Percentiles rank a stretch among this genome's conserved stretches.
Evolutionary conservation across 1,140 invertebrate genomes (phyloP).

Genomic region (Calycopis cecrops): DNA sequence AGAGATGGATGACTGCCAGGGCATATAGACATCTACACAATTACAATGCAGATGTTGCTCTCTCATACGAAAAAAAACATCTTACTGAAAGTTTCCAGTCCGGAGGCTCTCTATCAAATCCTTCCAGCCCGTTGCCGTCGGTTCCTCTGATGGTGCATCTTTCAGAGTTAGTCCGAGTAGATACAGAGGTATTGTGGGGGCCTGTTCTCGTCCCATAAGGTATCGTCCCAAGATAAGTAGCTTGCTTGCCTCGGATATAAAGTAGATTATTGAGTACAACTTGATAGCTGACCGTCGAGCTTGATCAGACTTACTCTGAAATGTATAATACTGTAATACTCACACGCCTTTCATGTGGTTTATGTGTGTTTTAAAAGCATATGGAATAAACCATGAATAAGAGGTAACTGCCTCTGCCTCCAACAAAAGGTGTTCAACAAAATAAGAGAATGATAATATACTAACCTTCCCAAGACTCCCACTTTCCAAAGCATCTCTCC

Average conservation of each 20-base stretch:
- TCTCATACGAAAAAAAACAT: too few species aligned
- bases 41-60: too few species aligned
- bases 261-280: conserved; percentile 35
- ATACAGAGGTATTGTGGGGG: conserved; percentile 30
- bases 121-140: conserved; percentile 36
- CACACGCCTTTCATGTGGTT: too few species aligned
- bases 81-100: conserved; percentile 43
- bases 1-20: too few species aligned
- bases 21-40: too few species aligned
- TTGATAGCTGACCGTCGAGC: conserved; percentile 40
- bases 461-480: conserved; percentile 51
- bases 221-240: conserved; percentile 39
- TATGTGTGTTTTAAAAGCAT: too few species aligned
- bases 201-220: conserved; percentile 23
- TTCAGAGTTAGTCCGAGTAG: conserved; percentile 39
- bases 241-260: conserved; percentile 23
- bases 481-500: conserved; percentile 51
- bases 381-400: too few species aligned
- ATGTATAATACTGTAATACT: too few species aligned
- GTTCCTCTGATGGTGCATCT: conserved; percentile 36
- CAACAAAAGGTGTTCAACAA: not conserved
- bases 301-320: conserved; percentile 34
- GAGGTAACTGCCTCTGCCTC: not conserved
- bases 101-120: conserved; percentile 33
- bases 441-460: not conserved